phyloP scores from a whole-genome alignment of 1,140 invertebrate genomes.

The Akabosia matsudoensis region DNA sequence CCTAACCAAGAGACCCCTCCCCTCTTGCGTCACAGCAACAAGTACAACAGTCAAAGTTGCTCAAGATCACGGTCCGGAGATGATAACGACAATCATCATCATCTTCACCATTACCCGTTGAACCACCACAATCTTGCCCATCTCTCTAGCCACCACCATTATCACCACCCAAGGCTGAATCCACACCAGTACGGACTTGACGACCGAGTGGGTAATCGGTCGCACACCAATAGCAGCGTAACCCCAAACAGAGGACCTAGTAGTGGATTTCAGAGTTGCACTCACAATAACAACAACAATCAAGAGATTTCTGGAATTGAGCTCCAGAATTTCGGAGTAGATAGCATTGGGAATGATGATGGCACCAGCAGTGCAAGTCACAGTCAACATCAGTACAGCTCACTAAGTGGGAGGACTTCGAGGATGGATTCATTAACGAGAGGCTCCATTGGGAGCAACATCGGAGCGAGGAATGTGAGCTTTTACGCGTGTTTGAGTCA shows the following conservation, averaged over 20 bases:
- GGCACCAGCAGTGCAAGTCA: no score
- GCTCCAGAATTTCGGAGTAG: no score
- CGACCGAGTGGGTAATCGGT: background rate
- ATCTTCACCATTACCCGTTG: background rate
- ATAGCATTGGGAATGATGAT: no score
- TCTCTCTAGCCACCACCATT: background rate
- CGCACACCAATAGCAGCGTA: background rate
- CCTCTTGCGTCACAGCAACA: conserved; percentile 26
- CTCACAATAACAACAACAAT: no score
- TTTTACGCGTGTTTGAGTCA: no score
- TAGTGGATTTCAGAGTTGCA: no score
- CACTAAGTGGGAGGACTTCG: no score
- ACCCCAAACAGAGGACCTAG: background rate
- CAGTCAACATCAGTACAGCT: no score
- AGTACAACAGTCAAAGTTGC: conserved; percentile 25
- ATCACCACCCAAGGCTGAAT: conserved; percentile 12
- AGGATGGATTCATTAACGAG: no score
- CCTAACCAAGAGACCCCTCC: conserved; percentile 33
- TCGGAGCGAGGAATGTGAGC: no score
- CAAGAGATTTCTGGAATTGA: no score
- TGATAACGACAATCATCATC: background rate
- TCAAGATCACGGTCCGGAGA: conserved; percentile 33
- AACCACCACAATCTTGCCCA: background rate
- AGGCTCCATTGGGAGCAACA: no score
- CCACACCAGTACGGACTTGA: background rate